Evolutionary conservation across 2,888 invertebrate genomes (phyloP).

Genomic region (Tinea semifulvella): DNA sequence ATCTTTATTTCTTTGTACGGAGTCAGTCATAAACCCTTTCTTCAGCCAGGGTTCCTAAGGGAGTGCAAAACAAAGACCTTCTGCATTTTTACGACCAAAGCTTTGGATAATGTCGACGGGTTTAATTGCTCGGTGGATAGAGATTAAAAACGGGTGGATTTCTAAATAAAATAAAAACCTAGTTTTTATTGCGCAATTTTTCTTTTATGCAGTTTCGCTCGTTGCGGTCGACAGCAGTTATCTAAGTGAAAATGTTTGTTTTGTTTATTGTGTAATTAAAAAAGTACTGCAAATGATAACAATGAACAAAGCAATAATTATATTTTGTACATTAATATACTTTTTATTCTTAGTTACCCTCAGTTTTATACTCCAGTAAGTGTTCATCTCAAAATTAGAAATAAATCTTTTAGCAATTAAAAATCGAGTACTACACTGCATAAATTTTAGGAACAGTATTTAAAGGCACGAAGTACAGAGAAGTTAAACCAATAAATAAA

Average conservation of each 20-base stretch:
- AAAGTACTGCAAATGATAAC: too few species aligned
- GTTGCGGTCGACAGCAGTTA: background rate
- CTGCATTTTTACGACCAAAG: conserved; percentile 29
- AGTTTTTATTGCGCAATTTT: conserved; percentile 9
- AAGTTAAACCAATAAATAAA: too few species aligned
- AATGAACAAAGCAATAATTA: too few species aligned
- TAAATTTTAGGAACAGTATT: too few species aligned
- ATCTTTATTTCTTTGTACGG: conserved; percentile 23
- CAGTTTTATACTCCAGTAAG: too few species aligned
- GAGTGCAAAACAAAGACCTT: conserved; percentile 31
- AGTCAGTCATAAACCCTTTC: conserved; percentile 29
- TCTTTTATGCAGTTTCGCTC: background rate
- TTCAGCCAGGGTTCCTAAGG: conserved; percentile 28
- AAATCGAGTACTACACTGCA: too few species aligned
- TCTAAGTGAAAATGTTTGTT: conserved; percentile 2
- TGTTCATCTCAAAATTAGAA: too few species aligned
- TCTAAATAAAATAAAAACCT: conserved; percentile 7
- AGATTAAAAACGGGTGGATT: conserved; percentile 12
- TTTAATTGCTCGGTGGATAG: conserved; percentile 12
- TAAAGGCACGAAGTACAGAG: too few species aligned
- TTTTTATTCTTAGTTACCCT: too few species aligned
- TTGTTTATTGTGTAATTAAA: too few species aligned
- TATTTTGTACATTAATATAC: too few species aligned
- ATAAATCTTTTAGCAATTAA: too few species aligned
- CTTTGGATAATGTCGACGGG: conserved; percentile 12